These are phyloP conservation scores for Sebastes minor DNA, from an alignment of 2,797 vertebrate genomes.

Conservation along the genomic window DNA sequence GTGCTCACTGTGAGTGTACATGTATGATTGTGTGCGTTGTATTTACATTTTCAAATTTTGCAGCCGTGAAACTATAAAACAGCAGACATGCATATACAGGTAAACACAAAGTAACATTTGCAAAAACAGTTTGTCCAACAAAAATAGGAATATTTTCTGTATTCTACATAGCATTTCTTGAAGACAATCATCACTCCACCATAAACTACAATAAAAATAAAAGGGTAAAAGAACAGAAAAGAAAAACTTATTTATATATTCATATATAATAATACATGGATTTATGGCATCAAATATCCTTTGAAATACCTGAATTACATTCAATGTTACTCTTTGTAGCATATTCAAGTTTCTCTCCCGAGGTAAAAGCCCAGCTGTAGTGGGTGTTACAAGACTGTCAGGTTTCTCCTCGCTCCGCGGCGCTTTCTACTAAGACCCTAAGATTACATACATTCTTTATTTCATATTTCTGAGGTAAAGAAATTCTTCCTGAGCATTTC, in stretches of 20 bases:
- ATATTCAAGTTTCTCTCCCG: constrained; percentile 92
- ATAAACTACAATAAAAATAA: constrained; percentile 85
- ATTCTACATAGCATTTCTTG: constrained; percentile 81
- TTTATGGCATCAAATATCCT: constrained; percentile 90
- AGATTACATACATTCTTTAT: constrained; percentile 88
- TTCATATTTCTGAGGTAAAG: constrained; percentile 87
- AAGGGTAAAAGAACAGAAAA: constrained; percentile 73
- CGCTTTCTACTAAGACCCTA: constrained; percentile 84
- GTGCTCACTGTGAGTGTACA: constrained; percentile 32
- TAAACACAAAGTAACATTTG: constrained; percentile 50
- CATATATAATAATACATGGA: constrained; percentile 87
- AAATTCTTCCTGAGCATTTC: constrained; percentile 90
- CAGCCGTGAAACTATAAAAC: constrained; percentile 22
- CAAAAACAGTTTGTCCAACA: constrained; percentile 85
- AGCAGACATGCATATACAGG: constrained; percentile 56
- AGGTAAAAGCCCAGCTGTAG: constrained; percentile 88
- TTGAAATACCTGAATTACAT: constrained; percentile 96
- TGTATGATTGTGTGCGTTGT: constrained; percentile 41
- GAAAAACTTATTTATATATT: constrained; percentile 81
- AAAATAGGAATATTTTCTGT: constrained; percentile 75
- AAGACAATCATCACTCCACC: constrained; percentile 85
- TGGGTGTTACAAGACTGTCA: constrained; percentile 78
- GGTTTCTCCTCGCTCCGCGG: constrained; percentile 67
- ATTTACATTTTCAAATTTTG: constrained; percentile 54
- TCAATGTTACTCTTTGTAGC: constrained; percentile 93